These are phyloP conservation scores for Intellagama lesueurii DNA, from an alignment of 2,797 vertebrate genomes.

Conservation along the genomic window DNA sequence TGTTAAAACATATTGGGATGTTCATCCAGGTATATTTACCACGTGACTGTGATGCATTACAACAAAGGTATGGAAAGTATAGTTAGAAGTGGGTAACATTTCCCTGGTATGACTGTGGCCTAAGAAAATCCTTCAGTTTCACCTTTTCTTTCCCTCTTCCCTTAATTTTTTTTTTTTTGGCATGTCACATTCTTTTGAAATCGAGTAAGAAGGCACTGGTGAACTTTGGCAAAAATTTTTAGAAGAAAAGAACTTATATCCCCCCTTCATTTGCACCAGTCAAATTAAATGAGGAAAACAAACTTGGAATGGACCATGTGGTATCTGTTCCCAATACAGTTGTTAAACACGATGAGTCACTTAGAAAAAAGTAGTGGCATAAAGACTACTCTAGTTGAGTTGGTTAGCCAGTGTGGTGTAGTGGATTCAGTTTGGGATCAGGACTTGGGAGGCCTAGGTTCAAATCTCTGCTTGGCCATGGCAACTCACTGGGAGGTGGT, in stretches of 20 bases:
- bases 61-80: too few species aligned
- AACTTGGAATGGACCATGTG: neutral
- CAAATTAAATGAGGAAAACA: neutral
- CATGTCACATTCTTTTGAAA: neutral
- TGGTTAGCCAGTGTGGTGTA: too few species aligned
- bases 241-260: neutral
- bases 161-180: neutral
- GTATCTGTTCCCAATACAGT: neutral
- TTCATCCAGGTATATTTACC: too few species aligned
- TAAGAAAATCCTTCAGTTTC: neutral
- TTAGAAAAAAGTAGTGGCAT: neutral
- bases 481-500: too few species aligned
- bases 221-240: neutral
- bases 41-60: too few species aligned
- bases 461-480: too few species aligned
- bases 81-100: too few species aligned
- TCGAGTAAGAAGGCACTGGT: neutral
- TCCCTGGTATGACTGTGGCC: too few species aligned
- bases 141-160: neutral
- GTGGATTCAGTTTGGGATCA: too few species aligned
- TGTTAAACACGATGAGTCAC: neutral
- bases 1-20: too few species aligned
- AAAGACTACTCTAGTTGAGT: too few species aligned
- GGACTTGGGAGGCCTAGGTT: too few species aligned
- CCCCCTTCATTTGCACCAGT: neutral